Percentiles rank a stretch among this genome's conserved stretches.
Conservation (phyloP, 2,888 invertebrate genomes). For the Aethes cnicana region DNA sequence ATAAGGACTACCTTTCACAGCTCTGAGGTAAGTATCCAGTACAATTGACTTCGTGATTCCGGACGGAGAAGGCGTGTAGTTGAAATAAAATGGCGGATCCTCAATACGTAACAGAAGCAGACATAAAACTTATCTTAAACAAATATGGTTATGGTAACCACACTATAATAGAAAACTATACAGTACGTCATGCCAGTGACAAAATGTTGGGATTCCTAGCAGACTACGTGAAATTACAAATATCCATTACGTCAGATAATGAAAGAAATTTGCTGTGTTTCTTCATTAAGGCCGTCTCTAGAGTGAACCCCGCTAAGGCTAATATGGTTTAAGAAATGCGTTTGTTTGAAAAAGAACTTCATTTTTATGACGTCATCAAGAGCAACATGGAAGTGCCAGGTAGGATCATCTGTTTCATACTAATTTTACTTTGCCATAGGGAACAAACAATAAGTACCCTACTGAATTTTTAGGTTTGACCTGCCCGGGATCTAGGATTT, state of each 20-base stretch:
- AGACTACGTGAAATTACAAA: slow-evolving; percentile 70
- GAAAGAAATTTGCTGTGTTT: slow-evolving; percentile 47
- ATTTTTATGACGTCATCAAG: slow-evolving; percentile 60
- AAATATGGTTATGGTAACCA: slow-evolving; percentile 44
- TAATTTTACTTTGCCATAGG: no score
- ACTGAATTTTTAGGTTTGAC: not conserved
- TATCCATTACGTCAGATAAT: slow-evolving; percentile 41
- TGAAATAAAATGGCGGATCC: no score
- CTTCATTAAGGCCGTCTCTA: slow-evolving; percentile 66
- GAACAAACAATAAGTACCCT: not conserved
- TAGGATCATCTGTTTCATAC: no score
- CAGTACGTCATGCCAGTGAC: slow-evolving; percentile 56
- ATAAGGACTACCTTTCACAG: no score
- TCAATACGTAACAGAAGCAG: slow-evolving; percentile 48
- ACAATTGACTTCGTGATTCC: no score
- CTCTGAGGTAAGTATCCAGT: no score
- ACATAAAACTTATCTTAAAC: slow-evolving; percentile 51
- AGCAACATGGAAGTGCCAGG: slow-evolving; percentile 52
- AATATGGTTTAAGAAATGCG: slow-evolving; percentile 61
- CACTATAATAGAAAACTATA: slow-evolving; percentile 45
- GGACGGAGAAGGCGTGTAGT: no score
- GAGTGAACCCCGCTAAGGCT: slow-evolving; percentile 64
- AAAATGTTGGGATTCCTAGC: slow-evolving; percentile 71
- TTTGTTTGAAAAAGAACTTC: slow-evolving; percentile 60
- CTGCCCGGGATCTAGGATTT: not conserved